Base-by-base conservation (phyloP, 2,113 vertebrate genomes). In the Ifrita kowaldi region DNA sequence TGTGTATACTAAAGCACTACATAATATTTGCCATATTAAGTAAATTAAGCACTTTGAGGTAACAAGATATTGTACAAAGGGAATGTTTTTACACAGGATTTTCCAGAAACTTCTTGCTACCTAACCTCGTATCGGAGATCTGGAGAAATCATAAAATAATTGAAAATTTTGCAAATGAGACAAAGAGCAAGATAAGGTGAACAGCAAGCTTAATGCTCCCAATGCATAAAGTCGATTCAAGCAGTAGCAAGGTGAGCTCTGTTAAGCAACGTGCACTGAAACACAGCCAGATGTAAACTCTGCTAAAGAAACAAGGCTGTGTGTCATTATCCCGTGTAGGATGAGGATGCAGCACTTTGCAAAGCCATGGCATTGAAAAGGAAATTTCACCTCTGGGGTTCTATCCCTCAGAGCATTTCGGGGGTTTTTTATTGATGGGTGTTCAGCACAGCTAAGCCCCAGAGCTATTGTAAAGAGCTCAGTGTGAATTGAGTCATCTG, bases 271-370 rank as follows among this genome's bases (percentile, higher is more conserved):
- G 1, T 52, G 27, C 10, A 7, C 10, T 64, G 41, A 60, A 62
- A 27, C 19, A n/a, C 28, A 74, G 46, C 24, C 77, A 62, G 39
- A 11, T 73, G 9, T 42, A 41, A 84, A 60, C 20, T 26, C 22
- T 63, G 12, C 46, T 65, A 14, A 55, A 49, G 59, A 74, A 83
- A 59, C 0, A 0, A 27, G 42, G 19, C 42, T 12, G 0, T 1
- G 1, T 79, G 9, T 62, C 14, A 2, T 77, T 46, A 35, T 16
- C 69, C 70, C 41, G 1, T 17, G 47, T 30, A 20, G 37, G 50
- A 87, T 65, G 37, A 78, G 19, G 11, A 46, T 44, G 23, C 21
- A 35, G 35, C 50, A 26, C 76, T 85, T 78, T 67, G 57, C 30
- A 86, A 76, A 88, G 30, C 62, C 7, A 4, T 39, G 26, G n/a